A percentile compares a stretch with the other conserved stretches of the same genome.
phyloP scores from a whole-genome alignment of 2,888 invertebrate genomes.

The Caradrina clavipalpis region DNA sequence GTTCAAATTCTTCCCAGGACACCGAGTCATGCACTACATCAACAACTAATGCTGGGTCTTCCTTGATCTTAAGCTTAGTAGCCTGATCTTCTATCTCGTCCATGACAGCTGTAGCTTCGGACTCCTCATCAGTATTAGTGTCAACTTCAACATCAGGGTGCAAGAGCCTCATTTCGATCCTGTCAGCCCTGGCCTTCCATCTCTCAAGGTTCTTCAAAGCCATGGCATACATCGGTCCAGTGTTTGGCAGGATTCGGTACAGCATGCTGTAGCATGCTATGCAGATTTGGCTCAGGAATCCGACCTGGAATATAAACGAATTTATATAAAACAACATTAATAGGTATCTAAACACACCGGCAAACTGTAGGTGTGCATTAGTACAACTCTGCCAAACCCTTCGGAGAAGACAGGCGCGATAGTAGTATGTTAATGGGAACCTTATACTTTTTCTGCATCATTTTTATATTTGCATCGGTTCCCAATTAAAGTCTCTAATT shows the following conservation, averaged over 20 bases:
- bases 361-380: no score
- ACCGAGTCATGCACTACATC: constrained; percentile 59
- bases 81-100: constrained; percentile 8
- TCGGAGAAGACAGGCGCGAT: no score
- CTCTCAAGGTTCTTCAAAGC: constrained; percentile 89
- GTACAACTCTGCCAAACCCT: no score
- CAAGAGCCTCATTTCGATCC: constrained; percentile 35
- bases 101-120: not conserved
- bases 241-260: constrained; percentile 92
- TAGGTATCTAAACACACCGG: no score
- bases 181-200: constrained; percentile 73
- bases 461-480: no score
- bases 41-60: constrained; percentile 28
- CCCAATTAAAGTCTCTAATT: no score
- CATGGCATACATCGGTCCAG: constrained; percentile 93
- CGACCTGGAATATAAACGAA: constrained; percentile 89
- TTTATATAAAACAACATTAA: not conserved
- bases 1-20: constrained; percentile 71
- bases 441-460: no score
- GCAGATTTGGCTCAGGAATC: constrained; percentile 95
- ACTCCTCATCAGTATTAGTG: constrained; percentile 1
- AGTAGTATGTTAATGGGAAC: no score
- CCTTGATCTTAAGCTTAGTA: constrained; percentile 14
- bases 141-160: not conserved
- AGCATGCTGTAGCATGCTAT: constrained; percentile 95